A percentile compares a stretch with the other conserved stretches of the same genome.
These are phyloP conservation scores for Peromyscus melanophrys DNA, from an alignment of 2,797 vertebrate species.

Conservation along the genomic window DNA sequence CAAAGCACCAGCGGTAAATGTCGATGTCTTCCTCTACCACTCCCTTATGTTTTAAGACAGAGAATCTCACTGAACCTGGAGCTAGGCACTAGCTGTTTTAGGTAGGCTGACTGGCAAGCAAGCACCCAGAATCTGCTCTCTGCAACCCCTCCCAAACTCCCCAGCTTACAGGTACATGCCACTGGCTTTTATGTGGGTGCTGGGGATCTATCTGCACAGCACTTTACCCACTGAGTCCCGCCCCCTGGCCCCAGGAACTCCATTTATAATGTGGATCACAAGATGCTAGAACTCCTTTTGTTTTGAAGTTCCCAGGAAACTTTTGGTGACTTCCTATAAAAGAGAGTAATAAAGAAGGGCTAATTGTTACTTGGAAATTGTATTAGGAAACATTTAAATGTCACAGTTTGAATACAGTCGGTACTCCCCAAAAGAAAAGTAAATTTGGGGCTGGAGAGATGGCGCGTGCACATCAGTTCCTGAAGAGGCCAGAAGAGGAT, in stretches of 20 bases:
- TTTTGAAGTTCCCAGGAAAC: slow-evolving; percentile 26
- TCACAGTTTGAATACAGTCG: not conserved
- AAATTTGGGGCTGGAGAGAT: not conserved
- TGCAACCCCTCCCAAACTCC: not conserved
- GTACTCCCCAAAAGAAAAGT: not conserved
- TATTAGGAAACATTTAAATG: slow-evolving; percentile 55
- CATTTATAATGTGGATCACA: slow-evolving; percentile 32
- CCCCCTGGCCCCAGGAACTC: not conserved
- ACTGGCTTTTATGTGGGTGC: not conserved
- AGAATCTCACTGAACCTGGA: not conserved
- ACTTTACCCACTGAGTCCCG: not conserved
- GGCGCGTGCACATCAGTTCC: too few species aligned
- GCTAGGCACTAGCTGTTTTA: not conserved
- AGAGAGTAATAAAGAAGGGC: slow-evolving; percentile 15
- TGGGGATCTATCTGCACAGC: not conserved
- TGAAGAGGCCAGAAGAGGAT: not conserved
- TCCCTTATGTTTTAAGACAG: not conserved
- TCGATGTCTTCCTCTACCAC: not conserved
- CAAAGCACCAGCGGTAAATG: not conserved
- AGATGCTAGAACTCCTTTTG: slow-evolving; percentile 15
- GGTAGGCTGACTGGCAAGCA: not conserved
- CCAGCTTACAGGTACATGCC: not conserved
- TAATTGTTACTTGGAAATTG: slow-evolving; percentile 32
- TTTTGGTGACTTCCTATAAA: slow-evolving; percentile 55
- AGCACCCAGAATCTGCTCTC: not conserved